phyloP scores from a whole-genome alignment of 2,888 invertebrate genomes.

The Stenoptilia bipunctidactyla region DNA sequence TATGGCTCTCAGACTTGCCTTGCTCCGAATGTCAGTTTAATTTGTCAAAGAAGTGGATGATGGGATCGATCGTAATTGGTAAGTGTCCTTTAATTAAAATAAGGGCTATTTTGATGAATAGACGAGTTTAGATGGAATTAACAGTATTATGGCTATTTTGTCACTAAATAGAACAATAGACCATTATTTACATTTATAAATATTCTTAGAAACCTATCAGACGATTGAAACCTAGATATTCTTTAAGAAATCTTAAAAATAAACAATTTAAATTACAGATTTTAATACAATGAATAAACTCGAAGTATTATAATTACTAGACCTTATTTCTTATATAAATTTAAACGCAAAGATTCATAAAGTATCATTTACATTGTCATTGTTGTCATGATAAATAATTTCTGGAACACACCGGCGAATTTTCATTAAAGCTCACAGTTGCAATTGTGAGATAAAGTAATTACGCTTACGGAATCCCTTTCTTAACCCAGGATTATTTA shows the following conservation, averaged over 20 bases:
- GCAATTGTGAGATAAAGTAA: slow-evolving; percentile 68
- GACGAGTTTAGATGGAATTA: too few species aligned
- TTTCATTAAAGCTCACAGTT: slow-evolving; percentile 62
- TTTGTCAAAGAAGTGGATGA: slow-evolving; percentile 22
- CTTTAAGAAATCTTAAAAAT: too few species aligned
- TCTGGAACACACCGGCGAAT: slow-evolving; percentile 43
- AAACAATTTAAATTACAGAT: too few species aligned
- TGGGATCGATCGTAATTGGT: slow-evolving; percentile 35
- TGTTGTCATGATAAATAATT: slow-evolving; percentile 31
- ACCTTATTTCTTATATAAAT: slow-evolving; percentile 5
- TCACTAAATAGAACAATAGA: too few species aligned
- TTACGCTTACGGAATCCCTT: slow-evolving; percentile 69
- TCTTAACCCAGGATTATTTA: slow-evolving; percentile 67
- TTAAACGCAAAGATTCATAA: slow-evolving; percentile 5
- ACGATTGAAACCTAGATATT: too few species aligned
- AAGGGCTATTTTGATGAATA: too few species aligned
- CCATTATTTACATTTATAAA: too few species aligned
- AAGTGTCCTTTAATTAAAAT: too few species aligned
- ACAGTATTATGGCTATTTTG: too few species aligned
- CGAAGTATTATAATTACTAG: too few species aligned
- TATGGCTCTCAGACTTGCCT: background rate
- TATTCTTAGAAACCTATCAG: too few species aligned
- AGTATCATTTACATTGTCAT: slow-evolving; percentile 17
- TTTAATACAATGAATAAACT: too few species aligned
- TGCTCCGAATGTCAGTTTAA: slow-evolving; percentile 20